Percentiles rank a stretch among this genome's conserved stretches.
These are phyloP conservation scores for Ophion slaviceki DNA, from an alignment of 2,888 invertebrate species.

Conservation along the genomic window DNA sequence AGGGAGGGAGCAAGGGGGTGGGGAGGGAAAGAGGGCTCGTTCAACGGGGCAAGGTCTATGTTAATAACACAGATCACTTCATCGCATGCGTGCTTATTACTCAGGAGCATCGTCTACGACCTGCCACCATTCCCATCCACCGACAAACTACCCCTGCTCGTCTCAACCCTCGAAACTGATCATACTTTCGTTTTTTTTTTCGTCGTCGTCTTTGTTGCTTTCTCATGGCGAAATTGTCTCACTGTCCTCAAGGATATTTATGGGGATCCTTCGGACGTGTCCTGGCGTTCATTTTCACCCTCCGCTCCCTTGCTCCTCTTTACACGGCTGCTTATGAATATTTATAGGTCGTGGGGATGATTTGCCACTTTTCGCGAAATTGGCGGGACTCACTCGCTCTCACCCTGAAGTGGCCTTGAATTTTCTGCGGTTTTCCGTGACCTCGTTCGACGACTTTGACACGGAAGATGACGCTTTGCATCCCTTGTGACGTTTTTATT, in stretches of 20 bases:
- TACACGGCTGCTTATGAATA: conserved; percentile 53
- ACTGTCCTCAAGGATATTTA: too few relatives aligned
- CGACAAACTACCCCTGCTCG: background rate
- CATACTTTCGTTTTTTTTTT: too few relatives aligned
- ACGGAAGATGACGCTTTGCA: background rate
- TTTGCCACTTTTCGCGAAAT: conserved; percentile 63
- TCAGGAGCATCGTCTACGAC: conserved; percentile 60
- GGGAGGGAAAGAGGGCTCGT: conserved; percentile 13
- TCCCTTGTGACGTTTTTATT: background rate
- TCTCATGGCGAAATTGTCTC: background rate
- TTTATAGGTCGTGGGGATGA: conserved; percentile 53
- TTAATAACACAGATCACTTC: conserved; percentile 81
- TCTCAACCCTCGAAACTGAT: background rate
- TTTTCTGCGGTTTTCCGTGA: conserved; percentile 43
- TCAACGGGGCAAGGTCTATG: conserved; percentile 80
- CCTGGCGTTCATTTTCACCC: background rate
- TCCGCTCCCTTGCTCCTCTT: background rate
- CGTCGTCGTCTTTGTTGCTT: background rate
- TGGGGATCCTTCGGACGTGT: too few relatives aligned
- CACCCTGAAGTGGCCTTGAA: conserved; percentile 57
- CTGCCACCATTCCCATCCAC: background rate
- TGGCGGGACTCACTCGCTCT: conserved; percentile 27
- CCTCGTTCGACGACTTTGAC: conserved; percentile 55
- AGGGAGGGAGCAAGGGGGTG: background rate
- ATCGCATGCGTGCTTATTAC: conserved; percentile 80